Evolutionary conservation across 2,797 vertebrate species (phyloP).

Genomic region (Ptychadena robeensis): DNA sequence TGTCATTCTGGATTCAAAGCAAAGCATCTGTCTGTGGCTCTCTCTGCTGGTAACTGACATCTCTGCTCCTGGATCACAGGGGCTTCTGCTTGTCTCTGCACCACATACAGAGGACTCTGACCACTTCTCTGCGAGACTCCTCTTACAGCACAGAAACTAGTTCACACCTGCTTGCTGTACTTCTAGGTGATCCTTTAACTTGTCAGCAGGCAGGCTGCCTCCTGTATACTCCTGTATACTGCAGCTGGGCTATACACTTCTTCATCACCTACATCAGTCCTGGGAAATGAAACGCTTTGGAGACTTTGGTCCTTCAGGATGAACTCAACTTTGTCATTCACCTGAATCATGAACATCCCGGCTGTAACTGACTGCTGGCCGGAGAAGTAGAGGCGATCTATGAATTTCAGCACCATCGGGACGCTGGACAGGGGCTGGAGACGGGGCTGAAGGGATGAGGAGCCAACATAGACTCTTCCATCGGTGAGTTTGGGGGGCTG

Average conservation of each 20-base stretch:
- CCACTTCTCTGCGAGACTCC: background rate
- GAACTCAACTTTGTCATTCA: constrained; percentile 23
- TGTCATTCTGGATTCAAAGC: constrained; percentile 52
- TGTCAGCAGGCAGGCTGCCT: background rate
- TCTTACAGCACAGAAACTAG: background rate
- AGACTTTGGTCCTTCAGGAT: constrained; percentile 1
- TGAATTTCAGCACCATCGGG: background rate
- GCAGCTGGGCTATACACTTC: constrained; percentile 7
- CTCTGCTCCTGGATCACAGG: constrained; percentile 39
- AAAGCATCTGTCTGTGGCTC: constrained; percentile 41
- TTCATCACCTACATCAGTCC: background rate
- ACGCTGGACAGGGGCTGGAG: background rate
- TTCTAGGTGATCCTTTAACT: background rate
- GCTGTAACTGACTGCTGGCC: background rate
- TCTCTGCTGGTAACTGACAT: constrained; percentile 34
- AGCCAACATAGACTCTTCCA: constrained; percentile 8
- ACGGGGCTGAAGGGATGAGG: background rate
- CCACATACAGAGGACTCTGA: background rate
- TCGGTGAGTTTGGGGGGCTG: constrained; percentile 25
- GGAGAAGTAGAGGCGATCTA: background rate
- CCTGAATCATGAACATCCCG: background rate
- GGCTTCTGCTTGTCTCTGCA: constrained; percentile 11
- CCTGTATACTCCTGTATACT: background rate
- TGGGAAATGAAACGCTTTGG: background rate
- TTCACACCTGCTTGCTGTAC: constrained; percentile 3